Evolutionary conservation across 1,140 invertebrate genomes (phyloP).

Genomic region (Trichonephila clavata): DNA sequence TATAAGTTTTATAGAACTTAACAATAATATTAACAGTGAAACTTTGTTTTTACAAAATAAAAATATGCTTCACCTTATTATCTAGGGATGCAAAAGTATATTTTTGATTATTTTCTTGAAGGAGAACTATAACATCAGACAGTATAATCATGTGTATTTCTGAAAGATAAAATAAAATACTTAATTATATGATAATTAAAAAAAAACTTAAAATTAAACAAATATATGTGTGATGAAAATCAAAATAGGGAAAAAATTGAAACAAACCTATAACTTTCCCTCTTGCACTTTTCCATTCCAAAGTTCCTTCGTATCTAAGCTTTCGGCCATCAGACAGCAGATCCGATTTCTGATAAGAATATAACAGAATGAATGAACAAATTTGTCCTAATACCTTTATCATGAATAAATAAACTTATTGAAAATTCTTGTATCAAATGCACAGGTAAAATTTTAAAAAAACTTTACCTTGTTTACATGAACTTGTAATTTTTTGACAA

Average conservation of each 20-base stretch:
- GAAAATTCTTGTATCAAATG: too few relatives aligned
- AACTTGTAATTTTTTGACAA: too few relatives aligned
- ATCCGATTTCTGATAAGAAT: constrained; percentile 87
- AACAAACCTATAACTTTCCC: constrained; percentile 80
- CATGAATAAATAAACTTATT: too few relatives aligned
- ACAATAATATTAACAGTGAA: too few relatives aligned
- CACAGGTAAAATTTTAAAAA: too few relatives aligned
- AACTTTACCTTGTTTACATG: too few relatives aligned
- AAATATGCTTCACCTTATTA: constrained; percentile 81
- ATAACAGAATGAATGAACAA: neutral
- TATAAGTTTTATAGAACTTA: too few relatives aligned
- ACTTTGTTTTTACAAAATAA: neutral
- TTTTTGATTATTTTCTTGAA: constrained; percentile 91
- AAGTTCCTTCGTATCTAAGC: constrained; percentile 82
- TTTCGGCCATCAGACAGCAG: constrained; percentile 90
- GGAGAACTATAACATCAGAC: constrained; percentile 94
- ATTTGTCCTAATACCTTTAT: too few relatives aligned
- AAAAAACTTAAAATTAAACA: neutral
- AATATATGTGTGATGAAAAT: neutral
- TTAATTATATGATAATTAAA: neutral
- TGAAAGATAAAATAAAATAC: constrained; percentile 78
- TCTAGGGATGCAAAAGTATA: constrained; percentile 83
- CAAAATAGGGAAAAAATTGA: neutral
- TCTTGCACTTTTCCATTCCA: constrained; percentile 81
- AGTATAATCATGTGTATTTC: constrained; percentile 92